Evolutionary conservation across 2,113 vertebrate genomes (phyloP).

Genomic region (Aptenodytes forsteri): DNA sequence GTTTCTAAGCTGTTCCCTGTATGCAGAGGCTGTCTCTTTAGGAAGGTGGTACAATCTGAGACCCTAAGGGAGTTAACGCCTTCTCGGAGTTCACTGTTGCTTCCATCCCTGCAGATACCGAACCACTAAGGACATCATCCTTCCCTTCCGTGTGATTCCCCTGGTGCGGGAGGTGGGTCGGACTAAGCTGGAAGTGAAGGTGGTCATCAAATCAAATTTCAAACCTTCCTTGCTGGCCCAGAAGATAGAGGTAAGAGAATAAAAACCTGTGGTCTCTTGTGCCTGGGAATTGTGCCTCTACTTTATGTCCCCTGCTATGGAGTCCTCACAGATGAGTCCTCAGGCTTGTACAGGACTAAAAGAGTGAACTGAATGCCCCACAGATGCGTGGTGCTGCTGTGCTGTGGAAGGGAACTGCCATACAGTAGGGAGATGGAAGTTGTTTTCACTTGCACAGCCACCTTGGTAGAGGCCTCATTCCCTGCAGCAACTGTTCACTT

Average conservation of each 20-base stretch:
- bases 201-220: constrained; percentile 99
- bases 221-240: constrained; percentile 97
- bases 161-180: constrained; percentile 96
- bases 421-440: neutral
- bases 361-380: neutral
- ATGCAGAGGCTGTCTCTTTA: neutral
- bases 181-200: constrained; percentile 97
- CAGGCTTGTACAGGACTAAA: neutral
- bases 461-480: neutral
- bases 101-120: constrained; percentile 83
- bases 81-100: neutral
- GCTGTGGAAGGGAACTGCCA: neutral
- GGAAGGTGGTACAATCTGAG: neutral
- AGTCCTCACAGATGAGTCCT: neutral
- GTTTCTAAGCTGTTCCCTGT: neutral
- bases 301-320: neutral
- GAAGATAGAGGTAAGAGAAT: constrained; percentile 92
- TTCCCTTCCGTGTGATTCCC: constrained; percentile 97
- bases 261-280: neutral
- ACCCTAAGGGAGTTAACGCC: neutral
- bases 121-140: constrained; percentile 99
- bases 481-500: neutral
- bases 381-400: neutral
- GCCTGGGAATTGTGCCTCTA: neutral
- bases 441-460: neutral